Evolutionary conservation across 2,797 vertebrate genomes (phyloP), one percentile per base, ranked within the genome.

Genomic region (Melanotaenia pygmaea): DNA sequence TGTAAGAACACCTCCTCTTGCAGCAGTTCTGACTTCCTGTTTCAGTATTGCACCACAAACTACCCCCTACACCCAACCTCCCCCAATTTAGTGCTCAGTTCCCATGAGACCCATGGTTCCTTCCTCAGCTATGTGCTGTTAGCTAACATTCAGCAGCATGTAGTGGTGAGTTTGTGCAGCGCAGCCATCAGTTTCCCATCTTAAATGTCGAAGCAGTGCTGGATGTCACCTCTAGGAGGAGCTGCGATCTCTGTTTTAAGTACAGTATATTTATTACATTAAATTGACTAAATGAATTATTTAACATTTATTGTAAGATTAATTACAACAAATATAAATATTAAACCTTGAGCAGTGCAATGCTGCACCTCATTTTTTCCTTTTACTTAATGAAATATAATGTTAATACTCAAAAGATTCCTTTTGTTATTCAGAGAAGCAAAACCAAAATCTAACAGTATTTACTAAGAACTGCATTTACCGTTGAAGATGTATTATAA

Each of bases 21-120:
- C 60, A 72, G 73, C 64, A 82, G 74, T 58, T 68, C 37, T 57
- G 60, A 77, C 90, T 93, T 93, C 91, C 90, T 93, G 89, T 93
- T 93, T 89, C 70, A 70, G 28, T 53, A 70, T 89, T 92, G 79
- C 83, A 74, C 72, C 85, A 92, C 78, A 34, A 10, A 54, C 50
- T 24, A 38, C 51, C 30, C 57, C 51, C 67, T 26, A 37, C 43
- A 22, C 60, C 40, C 61, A 6, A 56, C 51, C 70, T 12, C 28
- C 30, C 57, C 51, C 59, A 54, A 8, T 53, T 65, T 54, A 24
- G 10, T 60, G 3, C 8, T 12, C 34, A 76, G 68, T 38, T 72
- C 57, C 60, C 18, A 38, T 45, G 68, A 74, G 47, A 69, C 35
- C 72, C 30, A 38, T 3, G 8, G 60, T 89, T 89, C 84, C 82